Conservation (phyloP, 1,140 invertebrate species). For the Drosophila obscura region DNA sequence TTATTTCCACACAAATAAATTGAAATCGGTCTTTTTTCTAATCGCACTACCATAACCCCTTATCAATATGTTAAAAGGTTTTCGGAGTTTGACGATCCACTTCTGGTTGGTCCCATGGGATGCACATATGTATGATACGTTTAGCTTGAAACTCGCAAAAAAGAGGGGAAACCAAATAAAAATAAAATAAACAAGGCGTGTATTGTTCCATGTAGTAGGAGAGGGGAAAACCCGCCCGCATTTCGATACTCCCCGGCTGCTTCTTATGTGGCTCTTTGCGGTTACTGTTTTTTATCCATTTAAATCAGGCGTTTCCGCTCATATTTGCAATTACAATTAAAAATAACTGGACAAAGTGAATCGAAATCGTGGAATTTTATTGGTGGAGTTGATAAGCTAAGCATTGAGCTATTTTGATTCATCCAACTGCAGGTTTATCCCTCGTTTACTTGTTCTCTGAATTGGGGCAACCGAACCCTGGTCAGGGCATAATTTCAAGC, state of each 20-base stretch:
- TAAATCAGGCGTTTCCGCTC: conserved; percentile 67
- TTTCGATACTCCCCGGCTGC: conserved; percentile 3
- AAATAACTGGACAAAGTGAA: conserved; percentile 1
- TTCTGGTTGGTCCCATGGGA: neutral
- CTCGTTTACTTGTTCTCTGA: neutral
- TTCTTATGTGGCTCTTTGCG: conserved; percentile 8
- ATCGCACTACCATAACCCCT: neutral
- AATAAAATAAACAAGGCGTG: conserved; percentile 12
- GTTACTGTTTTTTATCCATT: conserved; percentile 57
- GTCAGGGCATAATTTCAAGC: conserved; percentile 26
- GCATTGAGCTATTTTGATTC: no score
- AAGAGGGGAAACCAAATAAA: neutral
- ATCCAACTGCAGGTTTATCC: no score
- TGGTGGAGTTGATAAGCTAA: no score
- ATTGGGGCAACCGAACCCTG: neutral
- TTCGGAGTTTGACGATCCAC: neutral
- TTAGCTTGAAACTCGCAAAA: conserved; percentile 21
- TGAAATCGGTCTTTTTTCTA: neutral
- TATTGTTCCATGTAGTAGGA: neutral
- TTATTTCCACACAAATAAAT: neutral
- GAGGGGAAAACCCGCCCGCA: neutral
- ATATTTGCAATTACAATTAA: conserved; percentile 77
- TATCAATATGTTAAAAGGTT: conserved; percentile 9
- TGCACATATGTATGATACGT: conserved; percentile 6
- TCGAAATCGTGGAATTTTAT: neutral